A percentile compares a stretch with the other conserved stretches of the same genome.
Evolutionary conservation across 2,113 vertebrate genomes (phyloP).

Genomic region (Aspiorhynchus laticeps): DNA sequence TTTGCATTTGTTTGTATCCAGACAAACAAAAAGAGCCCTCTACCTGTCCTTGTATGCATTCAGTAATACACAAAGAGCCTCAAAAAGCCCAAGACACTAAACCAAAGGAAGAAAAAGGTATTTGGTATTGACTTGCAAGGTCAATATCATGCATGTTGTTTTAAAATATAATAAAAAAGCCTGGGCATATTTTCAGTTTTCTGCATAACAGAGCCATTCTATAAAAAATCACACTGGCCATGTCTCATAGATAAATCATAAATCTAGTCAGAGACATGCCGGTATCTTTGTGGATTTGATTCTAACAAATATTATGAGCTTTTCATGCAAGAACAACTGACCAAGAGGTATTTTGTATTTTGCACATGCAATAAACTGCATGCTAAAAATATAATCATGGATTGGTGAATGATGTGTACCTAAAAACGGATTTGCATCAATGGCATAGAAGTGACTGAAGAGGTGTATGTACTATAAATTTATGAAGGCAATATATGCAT

Average conservation of each 20-base stretch:
- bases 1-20: conserved; percentile 47
- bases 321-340: not conserved
- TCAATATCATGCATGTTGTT: conserved; percentile 42
- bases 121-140: conserved; percentile 8
- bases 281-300: not conserved
- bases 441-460: not conserved
- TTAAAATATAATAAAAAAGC: conserved; percentile 3
- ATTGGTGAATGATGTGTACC: not conserved
- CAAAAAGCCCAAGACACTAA: conserved; percentile 26
- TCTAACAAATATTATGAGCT: not conserved
- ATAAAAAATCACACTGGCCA: not conserved
- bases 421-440: not conserved
- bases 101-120: conserved; percentile 54
- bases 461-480: not conserved
- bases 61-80: conserved; percentile 20
- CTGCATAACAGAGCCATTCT: not conserved
- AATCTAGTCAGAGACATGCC: not conserved
- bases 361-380: not conserved
- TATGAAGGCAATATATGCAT: not conserved
- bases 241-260: not conserved
- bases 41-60: conserved; percentile 52
- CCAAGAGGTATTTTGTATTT: not conserved
- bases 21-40: conserved; percentile 51
- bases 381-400: not conserved
- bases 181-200: conserved; percentile 11